These are phyloP conservation scores for Onychostruthus taczanowskii DNA, from an alignment of 2,113 vertebrate genomes.

Conservation along the genomic window DNA sequence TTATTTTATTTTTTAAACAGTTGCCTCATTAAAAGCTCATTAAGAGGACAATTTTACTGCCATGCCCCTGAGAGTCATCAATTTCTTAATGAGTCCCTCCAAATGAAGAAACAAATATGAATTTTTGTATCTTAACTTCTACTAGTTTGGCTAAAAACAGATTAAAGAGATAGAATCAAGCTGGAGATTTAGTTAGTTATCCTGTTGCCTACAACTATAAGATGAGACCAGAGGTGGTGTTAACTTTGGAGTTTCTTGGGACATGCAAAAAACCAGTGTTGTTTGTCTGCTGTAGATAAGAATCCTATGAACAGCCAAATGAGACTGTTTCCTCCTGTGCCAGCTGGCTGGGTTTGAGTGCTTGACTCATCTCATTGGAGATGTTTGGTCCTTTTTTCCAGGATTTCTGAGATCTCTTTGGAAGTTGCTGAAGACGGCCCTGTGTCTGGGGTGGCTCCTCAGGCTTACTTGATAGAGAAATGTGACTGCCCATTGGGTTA, in stretches of 20 bases:
- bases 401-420: conserved; percentile 94
- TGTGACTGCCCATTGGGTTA: conserved; percentile 91
- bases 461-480: conserved; percentile 84
- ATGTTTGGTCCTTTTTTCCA: conserved; percentile 36
- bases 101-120: conserved; percentile 11
- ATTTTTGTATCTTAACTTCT: not conserved
- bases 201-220: not conserved
- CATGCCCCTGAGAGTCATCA: conserved; percentile 13
- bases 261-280: not conserved
- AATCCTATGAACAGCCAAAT: not conserved
- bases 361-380: not conserved
- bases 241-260: not conserved
- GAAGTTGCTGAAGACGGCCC: conserved; percentile 84
- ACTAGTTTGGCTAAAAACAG: conserved; percentile 18
- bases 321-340: not conserved
- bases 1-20: conserved; percentile 30
- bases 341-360: not conserved
- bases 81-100: conserved; percentile 40
- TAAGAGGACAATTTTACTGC: conserved; percentile 50
- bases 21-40: conserved; percentile 58
- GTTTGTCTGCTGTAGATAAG: not conserved
- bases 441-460: conserved; percentile 73
- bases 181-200: not conserved
- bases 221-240: not conserved
- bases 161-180: not conserved